Percentiles rank a stretch among this genome's conserved stretches.
Evolutionary conservation across 2,888 invertebrate species (phyloP).

Genomic region (Teleogryllus oceanicus): DNA sequence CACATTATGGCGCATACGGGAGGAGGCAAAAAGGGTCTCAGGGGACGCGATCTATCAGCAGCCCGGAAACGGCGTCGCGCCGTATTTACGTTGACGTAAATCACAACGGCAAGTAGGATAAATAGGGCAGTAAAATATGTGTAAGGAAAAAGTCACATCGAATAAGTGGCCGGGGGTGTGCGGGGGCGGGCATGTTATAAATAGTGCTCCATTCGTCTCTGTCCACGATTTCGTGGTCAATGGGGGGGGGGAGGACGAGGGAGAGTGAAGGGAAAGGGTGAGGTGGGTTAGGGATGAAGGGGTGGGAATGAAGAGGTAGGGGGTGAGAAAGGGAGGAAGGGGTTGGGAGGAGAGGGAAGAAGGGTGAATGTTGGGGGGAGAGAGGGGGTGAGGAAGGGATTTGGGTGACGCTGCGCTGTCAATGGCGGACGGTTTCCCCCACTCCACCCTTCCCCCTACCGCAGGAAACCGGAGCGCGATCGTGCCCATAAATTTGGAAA

Average conservation of each 20-base stretch:
- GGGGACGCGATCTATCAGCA: too few species aligned
- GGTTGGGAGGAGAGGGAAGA: too few species aligned
- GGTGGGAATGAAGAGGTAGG: too few species aligned
- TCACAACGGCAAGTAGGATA: slow-evolving; percentile 6
- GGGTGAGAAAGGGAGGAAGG: too few species aligned
- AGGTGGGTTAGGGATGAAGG: too few species aligned
- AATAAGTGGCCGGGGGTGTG: not conserved
- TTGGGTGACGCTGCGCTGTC: too few species aligned
- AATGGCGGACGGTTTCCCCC: not conserved
- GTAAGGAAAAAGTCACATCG: not conserved
- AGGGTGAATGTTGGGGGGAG: too few species aligned
- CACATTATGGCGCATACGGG: too few species aligned
- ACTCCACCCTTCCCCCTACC: not conserved
- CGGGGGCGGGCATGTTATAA: not conserved
- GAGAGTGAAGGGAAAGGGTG: too few species aligned
- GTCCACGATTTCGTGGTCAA: not conserved
- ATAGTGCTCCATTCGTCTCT: not conserved
- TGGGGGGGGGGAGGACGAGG: too few species aligned
- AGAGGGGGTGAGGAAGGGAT: not conserved
- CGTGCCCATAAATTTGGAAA: not conserved
- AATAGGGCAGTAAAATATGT: slow-evolving; percentile 2
- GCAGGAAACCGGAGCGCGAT: not conserved
- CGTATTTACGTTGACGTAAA: not conserved
- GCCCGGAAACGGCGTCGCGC: not conserved
- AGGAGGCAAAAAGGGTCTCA: too few species aligned